phyloP scores from a whole-genome alignment of 1,140 invertebrate species.

The Rhopalosiphum padi region DNA sequence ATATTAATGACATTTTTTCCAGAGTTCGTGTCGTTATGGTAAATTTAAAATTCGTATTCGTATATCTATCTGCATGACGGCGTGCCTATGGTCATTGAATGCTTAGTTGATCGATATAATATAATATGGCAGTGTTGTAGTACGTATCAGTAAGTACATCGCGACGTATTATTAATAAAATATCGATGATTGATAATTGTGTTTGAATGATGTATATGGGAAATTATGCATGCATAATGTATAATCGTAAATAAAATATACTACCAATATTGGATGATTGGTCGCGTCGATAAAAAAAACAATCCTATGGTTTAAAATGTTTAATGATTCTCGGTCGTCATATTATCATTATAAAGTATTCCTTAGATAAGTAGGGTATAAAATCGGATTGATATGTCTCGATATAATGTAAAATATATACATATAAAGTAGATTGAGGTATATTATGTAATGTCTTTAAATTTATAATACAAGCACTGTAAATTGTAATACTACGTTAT shows the following conservation, averaged over 20 bases:
- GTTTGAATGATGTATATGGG: background rate
- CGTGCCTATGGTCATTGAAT: background rate
- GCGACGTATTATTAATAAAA: background rate
- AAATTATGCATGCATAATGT: background rate
- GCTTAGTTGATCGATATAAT: background rate
- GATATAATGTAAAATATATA: background rate
- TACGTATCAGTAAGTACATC: background rate
- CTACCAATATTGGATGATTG: background rate
- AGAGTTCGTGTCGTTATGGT: background rate
- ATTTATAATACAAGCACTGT: too few relatives aligned
- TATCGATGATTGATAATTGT: conserved; percentile 10
- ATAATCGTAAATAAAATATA: background rate
- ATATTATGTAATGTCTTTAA: background rate
- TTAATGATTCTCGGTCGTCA: background rate
- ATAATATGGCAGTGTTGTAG: background rate
- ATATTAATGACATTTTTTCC: background rate
- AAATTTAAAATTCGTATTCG: background rate
- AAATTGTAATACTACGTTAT: background rate
- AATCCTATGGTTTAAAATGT: background rate
- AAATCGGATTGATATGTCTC: background rate
- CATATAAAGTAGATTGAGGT: background rate
- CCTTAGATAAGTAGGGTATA: background rate
- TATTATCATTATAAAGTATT: background rate
- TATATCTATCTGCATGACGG: background rate
- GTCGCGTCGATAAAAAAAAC: background rate